phyloP scores from a whole-genome alignment of 1,140 invertebrate species.

The Bombus pyrosoma region DNA sequence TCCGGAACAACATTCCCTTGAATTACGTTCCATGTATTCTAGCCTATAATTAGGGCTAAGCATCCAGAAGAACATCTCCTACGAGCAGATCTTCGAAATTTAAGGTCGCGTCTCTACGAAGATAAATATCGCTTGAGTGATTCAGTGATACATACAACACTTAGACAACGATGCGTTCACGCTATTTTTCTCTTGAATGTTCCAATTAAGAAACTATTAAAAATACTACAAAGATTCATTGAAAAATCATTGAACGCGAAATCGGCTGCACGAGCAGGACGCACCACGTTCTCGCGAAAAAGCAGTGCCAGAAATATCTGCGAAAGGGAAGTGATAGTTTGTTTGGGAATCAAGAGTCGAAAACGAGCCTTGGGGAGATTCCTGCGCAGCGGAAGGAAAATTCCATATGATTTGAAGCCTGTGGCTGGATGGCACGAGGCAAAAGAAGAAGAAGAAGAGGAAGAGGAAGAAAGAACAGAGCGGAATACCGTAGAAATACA shows the following conservation, averaged over 20 bases:
- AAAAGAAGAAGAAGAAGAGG: not conserved
- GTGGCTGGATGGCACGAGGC: not conserved
- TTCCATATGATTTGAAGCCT: constrained; percentile 27
- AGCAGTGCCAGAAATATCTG: not conserved
- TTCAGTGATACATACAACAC: no score
- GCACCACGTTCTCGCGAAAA: not conserved
- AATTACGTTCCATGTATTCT: no score
- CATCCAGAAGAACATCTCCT: no score
- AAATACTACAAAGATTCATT: no score
- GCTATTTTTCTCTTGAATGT: no score
- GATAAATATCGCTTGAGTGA: no score
- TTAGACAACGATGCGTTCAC: no score
- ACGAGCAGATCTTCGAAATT: no score
- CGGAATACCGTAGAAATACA: not conserved
- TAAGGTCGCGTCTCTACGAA: no score
- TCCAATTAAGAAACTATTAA: no score
- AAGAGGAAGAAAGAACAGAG: not conserved
- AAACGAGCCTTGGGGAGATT: constrained; percentile 16
- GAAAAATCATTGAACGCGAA: not conserved
- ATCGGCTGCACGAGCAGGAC: not conserved
- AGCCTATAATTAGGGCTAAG: no score
- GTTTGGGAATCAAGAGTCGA: not conserved
- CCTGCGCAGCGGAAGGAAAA: constrained; percentile 6
- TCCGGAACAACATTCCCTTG: no score
- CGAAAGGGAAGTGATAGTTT: not conserved